Evolutionary conservation across 2,797 vertebrate species (phyloP).

Genomic region (Pygocentrus nattereri): DNA sequence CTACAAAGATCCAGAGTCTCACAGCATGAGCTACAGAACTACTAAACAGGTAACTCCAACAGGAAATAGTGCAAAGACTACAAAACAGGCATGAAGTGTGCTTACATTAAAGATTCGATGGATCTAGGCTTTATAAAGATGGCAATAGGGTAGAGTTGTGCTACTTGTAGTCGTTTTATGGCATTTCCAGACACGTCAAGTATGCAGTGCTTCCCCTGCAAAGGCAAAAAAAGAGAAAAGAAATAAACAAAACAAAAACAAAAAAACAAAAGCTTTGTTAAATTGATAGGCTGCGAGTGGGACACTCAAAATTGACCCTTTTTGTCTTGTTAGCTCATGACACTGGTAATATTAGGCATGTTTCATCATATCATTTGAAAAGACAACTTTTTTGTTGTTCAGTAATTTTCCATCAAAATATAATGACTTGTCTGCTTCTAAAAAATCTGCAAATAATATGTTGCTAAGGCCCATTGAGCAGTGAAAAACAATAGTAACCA

Average conservation of each 20-base stretch:
- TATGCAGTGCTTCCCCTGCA: conserved; percentile 97
- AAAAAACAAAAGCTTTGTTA: conserved; percentile 2
- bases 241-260: too few species aligned
- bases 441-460: too few species aligned
- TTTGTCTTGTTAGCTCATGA: not conserved
- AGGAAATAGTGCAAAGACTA: not conserved
- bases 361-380: not conserved
- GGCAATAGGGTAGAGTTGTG: conserved; percentile 97
- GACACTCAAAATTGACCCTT: not conserved
- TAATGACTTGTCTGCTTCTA: too few species aligned
- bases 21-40: not conserved
- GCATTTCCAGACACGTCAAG: conserved; percentile 98
- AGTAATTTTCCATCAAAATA: too few species aligned
- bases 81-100: conserved; percentile 54
- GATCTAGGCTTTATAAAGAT: conserved; percentile 98
- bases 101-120: conserved; percentile 95
- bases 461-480: too few species aligned
- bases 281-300: not conserved
- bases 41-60: not conserved
- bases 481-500: not conserved
- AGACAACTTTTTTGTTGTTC: not conserved
- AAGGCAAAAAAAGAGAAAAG: conserved; percentile 17
- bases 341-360: not conserved
- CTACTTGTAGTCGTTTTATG: conserved; percentile 97
- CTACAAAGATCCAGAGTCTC: conserved; percentile 66